phyloP scores from a whole-genome alignment of 2,113 vertebrate species.

The Colius striatus region DNA sequence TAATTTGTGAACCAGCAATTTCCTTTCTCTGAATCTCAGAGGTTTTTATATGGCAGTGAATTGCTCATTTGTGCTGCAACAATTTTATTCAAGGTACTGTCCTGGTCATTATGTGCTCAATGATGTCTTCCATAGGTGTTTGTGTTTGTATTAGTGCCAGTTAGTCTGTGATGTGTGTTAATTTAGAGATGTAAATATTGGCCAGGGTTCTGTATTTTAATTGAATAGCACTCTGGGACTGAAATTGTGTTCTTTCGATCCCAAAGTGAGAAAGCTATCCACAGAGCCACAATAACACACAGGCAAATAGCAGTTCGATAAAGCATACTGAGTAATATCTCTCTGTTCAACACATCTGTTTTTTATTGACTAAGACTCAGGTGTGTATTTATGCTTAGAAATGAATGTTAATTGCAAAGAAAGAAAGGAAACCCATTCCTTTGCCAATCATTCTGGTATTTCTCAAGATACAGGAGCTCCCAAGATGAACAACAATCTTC shows the following conservation, averaged over 20 bases:
- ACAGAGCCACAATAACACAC: not conserved
- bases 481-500: not conserved
- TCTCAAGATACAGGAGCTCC: not conserved
- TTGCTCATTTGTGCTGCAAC: constrained; percentile 14
- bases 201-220: not conserved
- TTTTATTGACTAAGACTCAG: not conserved
- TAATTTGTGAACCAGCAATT: constrained; percentile 34
- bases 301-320: not conserved
- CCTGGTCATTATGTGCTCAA: constrained; percentile 14
- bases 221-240: not conserved
- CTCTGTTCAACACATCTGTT: not conserved
- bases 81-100: constrained; percentile 14
- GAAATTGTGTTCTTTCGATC: not conserved
- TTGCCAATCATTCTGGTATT: not conserved
- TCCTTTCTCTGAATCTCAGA: constrained; percentile 11
- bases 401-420: not conserved
- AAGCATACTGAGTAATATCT: not conserved
- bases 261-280: not conserved
- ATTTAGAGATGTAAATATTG: constrained; percentile 48
- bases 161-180: constrained; percentile 26
- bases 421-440: not conserved
- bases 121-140: constrained; percentile 27
- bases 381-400: not conserved
- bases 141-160: not conserved
- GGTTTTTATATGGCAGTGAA: constrained; percentile 16